Percentiles rank a stretch among this genome's conserved stretches.
Evolutionary conservation across 2,888 invertebrate species (phyloP).

Genomic region (Apoda limacodes): DNA sequence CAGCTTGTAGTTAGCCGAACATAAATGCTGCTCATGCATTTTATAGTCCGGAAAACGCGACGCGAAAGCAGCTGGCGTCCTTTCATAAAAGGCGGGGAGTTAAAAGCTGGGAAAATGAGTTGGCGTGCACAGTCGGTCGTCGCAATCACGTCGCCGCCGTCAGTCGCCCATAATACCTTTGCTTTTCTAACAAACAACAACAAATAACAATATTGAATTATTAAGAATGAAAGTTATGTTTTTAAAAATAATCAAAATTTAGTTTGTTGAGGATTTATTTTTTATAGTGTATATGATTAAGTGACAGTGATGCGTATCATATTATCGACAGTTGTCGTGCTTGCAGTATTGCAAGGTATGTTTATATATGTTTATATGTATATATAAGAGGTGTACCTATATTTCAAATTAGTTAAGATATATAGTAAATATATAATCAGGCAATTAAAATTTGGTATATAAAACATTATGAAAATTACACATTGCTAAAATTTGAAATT

Average conservation of each 20-base stretch:
- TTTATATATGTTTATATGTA: no score
- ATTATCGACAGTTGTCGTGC: slow-evolving; percentile 28
- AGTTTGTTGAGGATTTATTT: slow-evolving; percentile 4
- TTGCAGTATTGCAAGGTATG: slow-evolving; percentile 49
- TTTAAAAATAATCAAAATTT: no score
- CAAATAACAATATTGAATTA: background rate
- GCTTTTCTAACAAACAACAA: background rate
- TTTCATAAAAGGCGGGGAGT: slow-evolving; percentile 33
- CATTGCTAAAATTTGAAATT: no score
- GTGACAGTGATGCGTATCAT: slow-evolving; percentile 25
- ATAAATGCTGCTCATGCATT: slow-evolving; percentile 19
- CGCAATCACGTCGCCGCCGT: no score
- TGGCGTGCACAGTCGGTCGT: slow-evolving; percentile 36
- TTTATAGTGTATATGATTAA: slow-evolving; percentile 11
- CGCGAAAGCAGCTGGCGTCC: slow-evolving; percentile 47
- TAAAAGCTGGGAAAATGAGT: slow-evolving; percentile 48
- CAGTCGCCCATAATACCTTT: no score
- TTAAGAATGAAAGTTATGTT: slow-evolving; percentile 6
- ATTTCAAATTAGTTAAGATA: no score
- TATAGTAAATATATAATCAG: no score
- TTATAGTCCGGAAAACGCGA: slow-evolving; percentile 38
- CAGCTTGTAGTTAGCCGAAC: background rate
- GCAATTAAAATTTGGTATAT: no score
- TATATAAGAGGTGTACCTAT: no score
- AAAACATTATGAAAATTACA: no score